phyloP scores from a whole-genome alignment of 2,888 invertebrate genomes.

The Aricia artaxerxes region DNA sequence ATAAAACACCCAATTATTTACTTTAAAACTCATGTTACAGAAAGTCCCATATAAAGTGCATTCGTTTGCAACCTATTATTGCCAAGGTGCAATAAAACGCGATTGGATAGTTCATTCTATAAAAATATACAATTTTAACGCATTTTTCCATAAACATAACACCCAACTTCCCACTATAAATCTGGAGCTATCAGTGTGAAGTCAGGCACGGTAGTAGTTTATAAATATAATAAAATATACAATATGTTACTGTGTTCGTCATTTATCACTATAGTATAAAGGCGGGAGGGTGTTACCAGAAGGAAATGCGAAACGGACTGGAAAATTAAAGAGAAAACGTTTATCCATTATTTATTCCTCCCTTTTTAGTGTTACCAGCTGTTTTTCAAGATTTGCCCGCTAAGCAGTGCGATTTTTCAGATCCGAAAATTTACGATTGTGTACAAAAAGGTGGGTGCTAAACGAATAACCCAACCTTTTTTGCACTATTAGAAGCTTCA shows the following conservation, averaged over 20 bases:
- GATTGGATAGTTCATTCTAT: too few relatives aligned
- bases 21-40: too few relatives aligned
- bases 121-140: background rate
- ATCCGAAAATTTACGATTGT: constrained; percentile 21
- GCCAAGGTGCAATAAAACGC: too few relatives aligned
- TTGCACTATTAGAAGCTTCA: background rate
- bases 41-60: too few relatives aligned
- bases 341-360: constrained; percentile 30
- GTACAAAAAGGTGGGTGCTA: constrained; percentile 3
- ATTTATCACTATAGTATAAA: constrained; percentile 27
- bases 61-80: too few relatives aligned
- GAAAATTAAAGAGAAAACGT: constrained; percentile 30
- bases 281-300: constrained; percentile 26
- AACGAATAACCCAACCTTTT: background rate
- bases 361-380: constrained; percentile 24
- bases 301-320: constrained; percentile 28
- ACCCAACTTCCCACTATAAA: background rate
- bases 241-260: constrained; percentile 4
- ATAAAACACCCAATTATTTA: too few relatives aligned
- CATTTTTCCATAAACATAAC: background rate
- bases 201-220: constrained; percentile 10
- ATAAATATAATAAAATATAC: constrained; percentile 22
- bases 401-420: constrained; percentile 13
- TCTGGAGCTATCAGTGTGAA: constrained; percentile 5
- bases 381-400: constrained; percentile 28